phyloP scores from a whole-genome alignment of 2,888 invertebrate species.

The Troides aeacus region DNA sequence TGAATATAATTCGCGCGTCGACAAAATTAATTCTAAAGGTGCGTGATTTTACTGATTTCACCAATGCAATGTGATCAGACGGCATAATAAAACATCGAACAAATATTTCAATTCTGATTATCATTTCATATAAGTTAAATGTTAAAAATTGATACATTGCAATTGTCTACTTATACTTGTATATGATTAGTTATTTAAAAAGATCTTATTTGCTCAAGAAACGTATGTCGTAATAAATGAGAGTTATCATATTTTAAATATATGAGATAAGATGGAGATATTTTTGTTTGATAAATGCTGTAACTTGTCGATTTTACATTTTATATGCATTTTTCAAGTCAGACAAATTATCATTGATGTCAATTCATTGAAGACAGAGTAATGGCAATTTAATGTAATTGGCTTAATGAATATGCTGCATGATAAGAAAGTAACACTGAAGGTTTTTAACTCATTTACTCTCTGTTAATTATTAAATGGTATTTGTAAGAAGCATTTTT shows the following conservation, averaged over 20 bases:
- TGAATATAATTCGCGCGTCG: slow-evolving; percentile 33
- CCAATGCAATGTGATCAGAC: slow-evolving; percentile 64
- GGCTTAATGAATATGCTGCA: slow-evolving; percentile 6
- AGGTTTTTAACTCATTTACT: neutral
- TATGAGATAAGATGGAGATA: slow-evolving; percentile 41
- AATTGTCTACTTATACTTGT: slow-evolving; percentile 11
- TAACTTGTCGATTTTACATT: slow-evolving; percentile 15
- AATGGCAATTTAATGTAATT: slow-evolving; percentile 14
- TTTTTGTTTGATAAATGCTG: slow-evolving; percentile 31
- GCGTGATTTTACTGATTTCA: slow-evolving; percentile 66
- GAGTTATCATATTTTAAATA: slow-evolving; percentile 42
- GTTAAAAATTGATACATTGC: slow-evolving; percentile 26
- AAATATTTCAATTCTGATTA: slow-evolving; percentile 40
- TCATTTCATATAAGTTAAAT: slow-evolving; percentile 23
- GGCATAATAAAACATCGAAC: slow-evolving; percentile 49
- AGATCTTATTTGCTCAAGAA: slow-evolving; percentile 40
- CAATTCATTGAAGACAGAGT: neutral
- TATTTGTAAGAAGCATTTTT: too few relatives aligned
- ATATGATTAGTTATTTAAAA: slow-evolving; percentile 41
- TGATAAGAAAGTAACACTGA: slow-evolving; percentile 9
- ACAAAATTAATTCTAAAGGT: slow-evolving; percentile 40
- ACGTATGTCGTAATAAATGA: slow-evolving; percentile 42
- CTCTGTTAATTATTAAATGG: too few relatives aligned
- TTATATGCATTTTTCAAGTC: slow-evolving; percentile 8
- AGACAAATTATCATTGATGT: slow-evolving; percentile 5